Conservation (phyloP, 1,140 invertebrate genomes). For the Amphibalanus amphitrite region DNA sequence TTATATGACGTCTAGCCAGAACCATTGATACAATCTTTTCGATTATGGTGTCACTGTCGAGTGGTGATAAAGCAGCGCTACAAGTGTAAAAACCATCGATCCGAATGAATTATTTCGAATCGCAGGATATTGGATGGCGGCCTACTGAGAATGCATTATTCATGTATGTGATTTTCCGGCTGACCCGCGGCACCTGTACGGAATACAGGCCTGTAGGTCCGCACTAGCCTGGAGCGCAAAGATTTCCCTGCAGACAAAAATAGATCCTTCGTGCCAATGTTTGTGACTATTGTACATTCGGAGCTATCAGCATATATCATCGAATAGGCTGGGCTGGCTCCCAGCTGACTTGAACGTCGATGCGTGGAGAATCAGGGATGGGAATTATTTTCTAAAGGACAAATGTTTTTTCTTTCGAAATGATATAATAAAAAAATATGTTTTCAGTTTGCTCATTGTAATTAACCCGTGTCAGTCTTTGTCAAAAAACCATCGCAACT, state of each 20-base stretch:
- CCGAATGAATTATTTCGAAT: neutral
- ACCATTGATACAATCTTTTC: no score
- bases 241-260: neutral
- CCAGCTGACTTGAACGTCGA: no score
- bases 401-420: no score
- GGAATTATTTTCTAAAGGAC: no score
- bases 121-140: neutral
- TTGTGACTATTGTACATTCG: neutral
- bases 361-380: no score
- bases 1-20: no score
- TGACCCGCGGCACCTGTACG: neutral
- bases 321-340: neutral
- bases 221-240: neutral
- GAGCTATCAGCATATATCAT: neutral
- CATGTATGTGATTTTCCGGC: neutral
- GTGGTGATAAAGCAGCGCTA: neutral
- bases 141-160: neutral
- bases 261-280: neutral
- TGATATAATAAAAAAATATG: no score
- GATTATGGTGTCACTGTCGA: no score
- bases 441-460: no score
- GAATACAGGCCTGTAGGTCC: neutral
- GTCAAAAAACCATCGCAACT: no score
- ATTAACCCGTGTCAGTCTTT: no score
- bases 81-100: neutral